A percentile compares a stretch with the other conserved stretches of the same genome.
These are phyloP conservation scores for Cyanistes caeruleus DNA, from an alignment of 2,113 vertebrate species.

Conservation along the genomic window DNA sequence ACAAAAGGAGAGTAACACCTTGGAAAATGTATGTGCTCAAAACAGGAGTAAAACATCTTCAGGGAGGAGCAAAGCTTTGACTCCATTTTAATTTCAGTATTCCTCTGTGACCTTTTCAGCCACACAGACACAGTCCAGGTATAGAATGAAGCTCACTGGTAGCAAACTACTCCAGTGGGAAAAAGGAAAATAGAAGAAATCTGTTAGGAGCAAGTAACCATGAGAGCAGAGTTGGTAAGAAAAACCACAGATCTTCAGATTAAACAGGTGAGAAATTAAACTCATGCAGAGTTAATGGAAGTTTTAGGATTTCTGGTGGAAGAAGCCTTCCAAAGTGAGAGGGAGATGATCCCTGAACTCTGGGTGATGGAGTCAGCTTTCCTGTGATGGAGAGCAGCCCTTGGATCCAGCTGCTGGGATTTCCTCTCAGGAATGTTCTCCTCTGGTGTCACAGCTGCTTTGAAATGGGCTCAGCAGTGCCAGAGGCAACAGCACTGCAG, in stretches of 20 bases:
- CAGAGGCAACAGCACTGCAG: not conserved
- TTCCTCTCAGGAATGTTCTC: not conserved
- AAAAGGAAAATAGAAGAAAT: not conserved
- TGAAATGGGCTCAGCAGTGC: not conserved
- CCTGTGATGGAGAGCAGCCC: not conserved
- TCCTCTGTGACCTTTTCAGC: not conserved
- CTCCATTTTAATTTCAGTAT: not conserved
- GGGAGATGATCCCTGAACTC: not conserved
- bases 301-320: not conserved
- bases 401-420: not conserved
- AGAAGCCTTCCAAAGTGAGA: not conserved
- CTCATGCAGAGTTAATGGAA: not conserved
- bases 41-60: not conserved
- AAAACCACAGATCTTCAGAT: not conserved
- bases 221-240: not conserved
- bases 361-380: not conserved
- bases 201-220: not conserved
- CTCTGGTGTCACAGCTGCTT: conserved; percentile 3
- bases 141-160: not conserved
- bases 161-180: not conserved
- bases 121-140: not conserved
- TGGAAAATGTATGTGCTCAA: not conserved
- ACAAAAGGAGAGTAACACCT: not conserved
- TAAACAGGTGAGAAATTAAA: not conserved
- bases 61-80: not conserved